Base-by-base conservation (phyloP, 2,797 vertebrate species). In the Premnoplex brunnescens region DNA sequence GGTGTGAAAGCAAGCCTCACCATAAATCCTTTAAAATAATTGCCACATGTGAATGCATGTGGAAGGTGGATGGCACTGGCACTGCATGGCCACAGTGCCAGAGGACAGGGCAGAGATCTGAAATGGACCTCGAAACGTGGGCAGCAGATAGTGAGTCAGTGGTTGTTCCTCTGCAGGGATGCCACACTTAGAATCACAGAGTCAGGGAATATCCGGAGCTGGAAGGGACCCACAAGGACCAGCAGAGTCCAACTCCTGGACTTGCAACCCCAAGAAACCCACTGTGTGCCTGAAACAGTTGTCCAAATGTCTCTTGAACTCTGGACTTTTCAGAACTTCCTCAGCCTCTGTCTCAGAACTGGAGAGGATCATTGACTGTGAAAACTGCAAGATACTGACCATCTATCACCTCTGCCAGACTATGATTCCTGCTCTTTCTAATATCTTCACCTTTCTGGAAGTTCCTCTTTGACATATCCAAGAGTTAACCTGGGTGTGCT, bases 51-150 rank as follows among this genome's bases (percentile, higher is more conserved):
- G 85, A 36, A 4, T 5, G 48, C n/a, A 48, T 4, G 2, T 20
- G 59, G 74, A 13, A 80, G 24, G 14, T 0, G 13, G 52, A 2
- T 26, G 63, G 48, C 60, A 26, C 30, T 27, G 88, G 39, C 30
- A 14, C 4, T 4, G 39, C 19, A 6, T 48, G 60, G 56, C 44
- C 85, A 3, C 0, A 1, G 36, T 43, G 51, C 21, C 26, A 30
- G 36, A 32, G 63, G 30, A 43, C 39, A n/a, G 20, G 49, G 44
- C 0, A 0, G 4, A 77, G 72, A 20, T 36, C 63, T 20, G 18
- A 13, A 49, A 64, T 0, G 16, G 66, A 32, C 41, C 51, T 14
- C 0, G 0, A 30, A 22, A 14, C 0, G 8, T 1, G 20, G 49
- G 34, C 24, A 39, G 10, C 52, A 15, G 62, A 0, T 16, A 15